These are phyloP conservation scores for Trichosurus vulpecula DNA, from an alignment of 2,797 vertebrate genomes.

Conservation along the genomic window DNA sequence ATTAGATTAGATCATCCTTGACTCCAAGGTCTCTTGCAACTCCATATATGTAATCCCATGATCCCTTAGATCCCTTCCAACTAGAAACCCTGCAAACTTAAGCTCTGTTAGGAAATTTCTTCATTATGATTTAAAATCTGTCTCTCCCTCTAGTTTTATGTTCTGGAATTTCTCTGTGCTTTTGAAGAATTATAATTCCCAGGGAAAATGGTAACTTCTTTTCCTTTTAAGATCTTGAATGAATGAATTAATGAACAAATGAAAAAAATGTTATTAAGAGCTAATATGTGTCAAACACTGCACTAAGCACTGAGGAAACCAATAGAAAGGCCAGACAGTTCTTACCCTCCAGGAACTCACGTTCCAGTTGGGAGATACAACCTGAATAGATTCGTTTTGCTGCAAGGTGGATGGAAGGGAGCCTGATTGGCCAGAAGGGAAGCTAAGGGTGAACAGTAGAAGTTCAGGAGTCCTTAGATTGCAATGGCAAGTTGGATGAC, in stretches of 20 bases:
- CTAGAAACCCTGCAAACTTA: background rate
- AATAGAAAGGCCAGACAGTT: background rate
- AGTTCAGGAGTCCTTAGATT: background rate
- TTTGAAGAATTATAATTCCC: constrained; percentile 6
- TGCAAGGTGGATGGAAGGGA: background rate
- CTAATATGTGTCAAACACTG: background rate
- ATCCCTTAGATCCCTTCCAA: background rate
- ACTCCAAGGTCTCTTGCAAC: background rate
- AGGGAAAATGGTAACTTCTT: background rate
- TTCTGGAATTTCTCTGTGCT: background rate
- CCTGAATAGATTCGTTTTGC: background rate
- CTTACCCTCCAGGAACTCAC: background rate
- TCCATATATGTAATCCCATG: background rate
- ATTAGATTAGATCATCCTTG: background rate
- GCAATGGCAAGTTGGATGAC: background rate
- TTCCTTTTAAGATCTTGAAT: background rate
- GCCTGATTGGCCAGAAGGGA: background rate
- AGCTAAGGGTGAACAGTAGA: background rate
- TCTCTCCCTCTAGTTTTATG: background rate
- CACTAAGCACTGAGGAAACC: background rate
- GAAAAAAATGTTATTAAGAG: background rate
- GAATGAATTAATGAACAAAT: background rate
- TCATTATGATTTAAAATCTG: background rate
- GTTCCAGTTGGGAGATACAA: background rate
- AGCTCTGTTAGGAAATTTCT: background rate